Evolutionary conservation across 1,140 invertebrate species (phyloP).

Genomic region (Leptinotarsa defecta): DNA sequence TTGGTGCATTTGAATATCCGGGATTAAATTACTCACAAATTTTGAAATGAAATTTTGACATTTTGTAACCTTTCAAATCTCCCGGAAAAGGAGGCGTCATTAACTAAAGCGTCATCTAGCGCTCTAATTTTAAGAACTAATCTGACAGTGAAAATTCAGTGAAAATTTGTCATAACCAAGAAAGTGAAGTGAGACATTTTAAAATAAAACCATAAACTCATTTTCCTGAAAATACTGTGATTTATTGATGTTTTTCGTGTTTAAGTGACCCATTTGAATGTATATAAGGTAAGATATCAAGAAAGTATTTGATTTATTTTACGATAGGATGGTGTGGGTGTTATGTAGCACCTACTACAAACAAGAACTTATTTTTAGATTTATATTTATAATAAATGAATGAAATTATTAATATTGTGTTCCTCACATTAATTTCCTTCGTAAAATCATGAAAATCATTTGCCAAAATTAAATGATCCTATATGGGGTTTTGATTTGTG

Average conservation of each 20-base stretch:
- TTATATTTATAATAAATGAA: slow-evolving; percentile 14
- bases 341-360: slow-evolving; percentile 10
- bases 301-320: not conserved
- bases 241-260: slow-evolving; percentile 16
- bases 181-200: slow-evolving; percentile 30
- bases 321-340: slow-evolving; percentile 15
- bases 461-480: too few species aligned
- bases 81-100: slow-evolving; percentile 5
- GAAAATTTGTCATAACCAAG: slow-evolving; percentile 44
- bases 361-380: slow-evolving; percentile 22
- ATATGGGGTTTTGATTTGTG: too few species aligned
- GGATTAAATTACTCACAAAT: too few species aligned
- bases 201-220: slow-evolving; percentile 4
- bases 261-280: slow-evolving; percentile 19
- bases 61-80: not conserved
- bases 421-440: too few species aligned
- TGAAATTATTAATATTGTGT: not conserved
- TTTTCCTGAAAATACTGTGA: slow-evolving; percentile 24
- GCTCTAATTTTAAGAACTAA: too few species aligned
- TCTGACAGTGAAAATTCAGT: slow-evolving; percentile 24
- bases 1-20: not conserved
- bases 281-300: not conserved
- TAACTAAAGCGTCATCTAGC: slow-evolving; percentile 6
- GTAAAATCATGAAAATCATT: too few species aligned
- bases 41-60: slow-evolving; percentile 30